Base-by-base conservation (phyloP, 2,888 invertebrate species). In the Xanthia icteritia region DNA sequence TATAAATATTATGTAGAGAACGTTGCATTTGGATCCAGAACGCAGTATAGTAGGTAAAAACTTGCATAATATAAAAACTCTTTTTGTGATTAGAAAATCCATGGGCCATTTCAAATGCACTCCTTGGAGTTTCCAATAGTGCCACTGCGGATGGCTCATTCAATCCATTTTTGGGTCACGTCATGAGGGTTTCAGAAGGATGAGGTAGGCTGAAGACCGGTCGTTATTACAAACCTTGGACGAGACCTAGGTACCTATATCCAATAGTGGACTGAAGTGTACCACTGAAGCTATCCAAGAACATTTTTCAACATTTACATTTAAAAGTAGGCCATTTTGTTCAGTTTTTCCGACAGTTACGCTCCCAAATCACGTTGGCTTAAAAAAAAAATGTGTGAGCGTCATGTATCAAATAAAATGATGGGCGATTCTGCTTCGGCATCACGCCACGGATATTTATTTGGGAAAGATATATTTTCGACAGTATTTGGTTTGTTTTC, bases 331-430 rank as follows among this genome's bases (percentile, higher is more conserved):
- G 20, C 61, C 39, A 64, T 85, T 69, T 79, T 77, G 66, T 76
- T 77, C 63, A 65, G 58, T 73, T 73, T 81, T 73, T 23, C 45
- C 31, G 23, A 0, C 39, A 58, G 27, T 73, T 80, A 51, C 70
- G 78, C 27, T 36, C 15, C 27, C 76, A 65, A 68, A 60, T 81
- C 87, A 88, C 88, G 86, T 87, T 86, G 74, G 15, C 76, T 81
- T 81, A 71, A 83, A 82, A 87, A 79, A 84, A 78, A 86, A 87
- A 81, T 78, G 78, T 83, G 74, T 66, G 69, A 48, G 77, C 72
- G 72, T 82, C 86, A 84, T 89, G 81, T 85, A 83, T 89, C 89
- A 86, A 85, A 84, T 79, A 73, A 85, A 89, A 85, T 87, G 88
- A 84, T 86, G 54, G 81, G 56, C 73, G 79, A 79, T 85, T 82